phyloP scores from a whole-genome alignment of 2,113 vertebrate genomes.

The Alaudala cheleensis region DNA sequence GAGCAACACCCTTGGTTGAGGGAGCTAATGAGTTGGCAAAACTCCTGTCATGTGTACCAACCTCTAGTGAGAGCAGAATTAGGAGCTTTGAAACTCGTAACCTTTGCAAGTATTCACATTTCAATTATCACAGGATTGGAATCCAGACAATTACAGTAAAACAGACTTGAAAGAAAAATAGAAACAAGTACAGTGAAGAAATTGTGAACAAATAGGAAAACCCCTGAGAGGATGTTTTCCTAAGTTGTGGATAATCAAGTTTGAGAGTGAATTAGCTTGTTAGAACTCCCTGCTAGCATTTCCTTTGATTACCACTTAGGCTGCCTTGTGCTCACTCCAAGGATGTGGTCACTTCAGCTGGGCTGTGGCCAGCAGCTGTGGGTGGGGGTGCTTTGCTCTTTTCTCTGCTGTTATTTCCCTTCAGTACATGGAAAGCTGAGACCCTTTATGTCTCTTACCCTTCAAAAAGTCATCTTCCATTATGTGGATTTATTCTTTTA shows the following conservation, averaged over 20 bases:
- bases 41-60: not conserved
- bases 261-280: not conserved
- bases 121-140: not conserved
- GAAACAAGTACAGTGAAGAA: not conserved
- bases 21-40: not conserved
- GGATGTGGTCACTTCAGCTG: not conserved
- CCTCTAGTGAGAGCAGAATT: not conserved
- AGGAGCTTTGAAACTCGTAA: not conserved
- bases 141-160: not conserved
- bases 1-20: not conserved
- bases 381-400: not conserved
- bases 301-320: not conserved
- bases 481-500: not conserved
- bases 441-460: not conserved
- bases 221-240: not conserved
- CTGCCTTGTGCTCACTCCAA: not conserved
- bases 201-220: not conserved
- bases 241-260: not conserved
- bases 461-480: not conserved
- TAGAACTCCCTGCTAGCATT: not conserved
- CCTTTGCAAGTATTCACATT: not conserved
- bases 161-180: not conserved
- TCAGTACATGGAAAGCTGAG: not conserved
- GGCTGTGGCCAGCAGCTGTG: not conserved
- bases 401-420: not conserved